A percentile compares a stretch with the other conserved stretches of the same genome.
phyloP scores from a whole-genome alignment of 2,113 vertebrate species.

The Vulpes vulpes region DNA sequence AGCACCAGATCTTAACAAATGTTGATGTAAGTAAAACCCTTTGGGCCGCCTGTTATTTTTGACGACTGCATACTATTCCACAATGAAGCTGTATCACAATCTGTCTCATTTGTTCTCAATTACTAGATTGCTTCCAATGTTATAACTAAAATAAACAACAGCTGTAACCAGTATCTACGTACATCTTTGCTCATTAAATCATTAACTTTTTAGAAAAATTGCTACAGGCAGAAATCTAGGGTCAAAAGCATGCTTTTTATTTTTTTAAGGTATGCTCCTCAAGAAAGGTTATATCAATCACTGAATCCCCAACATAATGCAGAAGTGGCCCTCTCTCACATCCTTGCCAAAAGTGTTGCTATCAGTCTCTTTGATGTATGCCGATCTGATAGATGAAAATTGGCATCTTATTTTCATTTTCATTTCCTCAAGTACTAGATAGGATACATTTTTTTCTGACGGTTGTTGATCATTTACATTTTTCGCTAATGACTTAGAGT shows the following conservation, averaged over 20 bases:
- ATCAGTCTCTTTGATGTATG: background rate
- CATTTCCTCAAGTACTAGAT: background rate
- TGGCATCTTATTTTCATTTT: constrained; percentile 21
- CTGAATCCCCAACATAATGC: background rate
- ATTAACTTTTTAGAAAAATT: constrained; percentile 23
- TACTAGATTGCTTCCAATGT: background rate
- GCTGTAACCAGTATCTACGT: background rate
- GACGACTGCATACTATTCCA: background rate
- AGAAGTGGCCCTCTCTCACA: background rate
- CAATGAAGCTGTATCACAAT: background rate
- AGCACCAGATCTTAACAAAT: background rate
- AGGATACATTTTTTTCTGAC: background rate
- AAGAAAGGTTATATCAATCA: background rate
- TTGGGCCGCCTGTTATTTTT: background rate
- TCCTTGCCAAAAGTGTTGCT: background rate
- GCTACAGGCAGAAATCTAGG: background rate
- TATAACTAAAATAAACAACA: background rate
- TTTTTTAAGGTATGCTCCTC: background rate
- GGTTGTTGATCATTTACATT: background rate
- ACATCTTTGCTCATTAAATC: background rate
- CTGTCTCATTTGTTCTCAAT: background rate
- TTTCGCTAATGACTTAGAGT: constrained; percentile 13
- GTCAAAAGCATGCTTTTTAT: background rate
- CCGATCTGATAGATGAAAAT: background rate
- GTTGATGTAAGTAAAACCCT: background rate